Conservation (phyloP, 1,140 invertebrate genomes). For the Elymnias hypermnestra region DNA sequence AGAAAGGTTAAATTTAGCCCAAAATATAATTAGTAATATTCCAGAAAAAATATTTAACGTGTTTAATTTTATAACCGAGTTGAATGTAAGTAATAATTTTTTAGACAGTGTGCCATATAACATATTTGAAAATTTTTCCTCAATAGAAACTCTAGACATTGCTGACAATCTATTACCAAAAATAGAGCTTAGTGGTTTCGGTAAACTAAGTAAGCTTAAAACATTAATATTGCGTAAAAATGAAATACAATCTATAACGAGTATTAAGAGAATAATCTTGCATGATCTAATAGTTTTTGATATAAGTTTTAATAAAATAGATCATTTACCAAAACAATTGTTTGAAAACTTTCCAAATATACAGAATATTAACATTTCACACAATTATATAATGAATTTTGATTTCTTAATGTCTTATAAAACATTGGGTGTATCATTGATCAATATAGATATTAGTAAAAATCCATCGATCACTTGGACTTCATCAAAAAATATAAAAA, state of each 20-base stretch:
- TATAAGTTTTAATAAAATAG: conserved; percentile 60
- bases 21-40: conserved; percentile 61
- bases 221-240: conserved; percentile 62
- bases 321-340: conserved; percentile 45
- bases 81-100: conserved; percentile 68
- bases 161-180: conserved; percentile 61
- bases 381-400: conserved; percentile 56
- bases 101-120: conserved; percentile 61
- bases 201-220: conserved; percentile 54
- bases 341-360: conserved; percentile 64
- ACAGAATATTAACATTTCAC: conserved; percentile 61
- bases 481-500: conserved; percentile 29
- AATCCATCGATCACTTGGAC: conserved; percentile 56
- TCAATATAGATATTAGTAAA: conserved; percentile 62
- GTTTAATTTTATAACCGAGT: conserved; percentile 52
- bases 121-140: conserved; percentile 55
- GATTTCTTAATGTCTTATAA: conserved; percentile 53
- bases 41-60: conserved; percentile 46
- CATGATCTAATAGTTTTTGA: conserved; percentile 50
- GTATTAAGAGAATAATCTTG: conserved; percentile 49
- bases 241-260: conserved; percentile 57
- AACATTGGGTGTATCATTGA: conserved; percentile 40
- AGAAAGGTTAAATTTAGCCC: conserved; percentile 56
- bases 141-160: conserved; percentile 56
- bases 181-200: conserved; percentile 60